Conservation (phyloP, 2,113 vertebrate species). For the Nyctereutes procyonoides region DNA sequence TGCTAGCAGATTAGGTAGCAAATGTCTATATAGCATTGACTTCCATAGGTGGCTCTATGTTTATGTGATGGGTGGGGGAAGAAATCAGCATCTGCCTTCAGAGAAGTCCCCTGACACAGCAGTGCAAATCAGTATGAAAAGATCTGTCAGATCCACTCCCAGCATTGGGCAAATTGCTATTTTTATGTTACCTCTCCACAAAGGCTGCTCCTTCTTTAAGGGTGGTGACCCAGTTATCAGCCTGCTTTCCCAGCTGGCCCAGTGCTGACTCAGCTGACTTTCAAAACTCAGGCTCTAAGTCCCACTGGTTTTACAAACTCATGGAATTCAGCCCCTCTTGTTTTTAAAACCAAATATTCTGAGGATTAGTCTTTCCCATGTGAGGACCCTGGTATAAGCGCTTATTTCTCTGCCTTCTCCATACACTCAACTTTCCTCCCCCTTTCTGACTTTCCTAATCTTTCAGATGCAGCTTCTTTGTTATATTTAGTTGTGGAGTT, state of each 20-base stretch:
- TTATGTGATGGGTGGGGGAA: background rate
- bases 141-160: background rate
- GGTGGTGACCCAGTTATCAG: background rate
- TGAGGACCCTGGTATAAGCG: background rate
- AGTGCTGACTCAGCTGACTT: background rate
- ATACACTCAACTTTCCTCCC: background rate
- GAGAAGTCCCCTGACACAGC: background rate
- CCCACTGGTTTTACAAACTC: background rate
- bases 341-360: background rate
- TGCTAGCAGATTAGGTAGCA: background rate
- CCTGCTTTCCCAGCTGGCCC: background rate
- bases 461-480: background rate
- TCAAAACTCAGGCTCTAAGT: background rate
- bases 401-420: background rate
- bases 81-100: background rate
- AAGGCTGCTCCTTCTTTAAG: background rate
- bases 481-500: background rate
- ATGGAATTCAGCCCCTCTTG: background rate
- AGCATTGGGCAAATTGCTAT: background rate
- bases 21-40: background rate
- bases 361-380: background rate
- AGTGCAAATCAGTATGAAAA: background rate
- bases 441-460: background rate
- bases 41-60: background rate
- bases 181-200: background rate